Evolutionary conservation across 1,140 invertebrate genomes (phyloP).

Genomic region (Onthophagus taurus): DNA sequence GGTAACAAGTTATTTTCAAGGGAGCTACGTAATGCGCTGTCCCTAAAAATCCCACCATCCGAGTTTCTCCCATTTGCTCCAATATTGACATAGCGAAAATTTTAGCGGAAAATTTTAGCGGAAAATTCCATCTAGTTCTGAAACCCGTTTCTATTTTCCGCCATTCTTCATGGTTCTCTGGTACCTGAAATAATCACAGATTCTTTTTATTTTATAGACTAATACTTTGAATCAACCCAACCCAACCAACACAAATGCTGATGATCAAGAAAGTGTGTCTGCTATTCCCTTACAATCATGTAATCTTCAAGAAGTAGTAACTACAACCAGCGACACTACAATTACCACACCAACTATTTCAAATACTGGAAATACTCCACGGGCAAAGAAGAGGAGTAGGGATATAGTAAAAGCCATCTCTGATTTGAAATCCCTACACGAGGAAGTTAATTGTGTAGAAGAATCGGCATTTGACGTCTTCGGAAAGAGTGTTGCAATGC

Average conservation of each 20-base stretch:
- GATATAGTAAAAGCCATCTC: neutral
- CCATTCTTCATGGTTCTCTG: neutral
- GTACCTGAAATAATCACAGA: neutral
- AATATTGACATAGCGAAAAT: constrained; percentile 4
- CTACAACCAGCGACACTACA: neutral
- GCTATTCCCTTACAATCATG: neutral
- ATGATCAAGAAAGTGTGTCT: too few relatives aligned
- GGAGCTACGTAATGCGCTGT: neutral
- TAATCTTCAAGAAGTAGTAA: neutral
- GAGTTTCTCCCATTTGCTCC: constrained; percentile 1
- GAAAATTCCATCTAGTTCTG: neutral
- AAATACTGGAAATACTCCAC: neutral
- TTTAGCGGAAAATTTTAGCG: neutral
- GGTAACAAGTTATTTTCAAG: neutral
- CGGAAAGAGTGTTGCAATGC: constrained; percentile 1
- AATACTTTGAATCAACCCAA: neutral
- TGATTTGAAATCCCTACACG: neutral
- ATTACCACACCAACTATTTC: neutral
- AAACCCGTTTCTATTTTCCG: neutral
- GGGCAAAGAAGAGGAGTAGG: neutral
- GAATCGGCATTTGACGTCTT: constrained; percentile 8
- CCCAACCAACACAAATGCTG: neutral
- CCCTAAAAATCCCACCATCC: neutral
- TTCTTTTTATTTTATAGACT: neutral
- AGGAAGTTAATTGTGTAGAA: neutral